phyloP scores from a whole-genome alignment of 2,113 vertebrate species.

The Marcusenius ussheri region DNA sequence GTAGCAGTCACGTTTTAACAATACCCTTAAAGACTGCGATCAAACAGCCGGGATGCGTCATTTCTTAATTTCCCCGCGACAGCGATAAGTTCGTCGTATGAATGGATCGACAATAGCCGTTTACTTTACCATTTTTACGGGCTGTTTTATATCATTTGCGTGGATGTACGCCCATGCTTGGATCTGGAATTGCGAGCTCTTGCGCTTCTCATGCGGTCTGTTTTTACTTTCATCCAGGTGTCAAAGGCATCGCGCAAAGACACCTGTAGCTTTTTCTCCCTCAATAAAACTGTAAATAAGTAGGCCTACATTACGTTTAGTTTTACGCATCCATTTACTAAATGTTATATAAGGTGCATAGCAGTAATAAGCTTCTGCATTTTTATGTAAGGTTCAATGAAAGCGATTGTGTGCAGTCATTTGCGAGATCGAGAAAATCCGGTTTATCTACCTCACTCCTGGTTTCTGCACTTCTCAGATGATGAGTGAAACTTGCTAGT shows the following conservation, averaged over 20 bases:
- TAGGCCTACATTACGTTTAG: not conserved
- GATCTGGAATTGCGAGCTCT: not conserved
- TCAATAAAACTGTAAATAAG: not conserved
- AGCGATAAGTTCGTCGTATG: not conserved
- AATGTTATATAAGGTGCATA: not conserved
- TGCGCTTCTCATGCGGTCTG: not conserved
- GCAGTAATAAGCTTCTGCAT: not conserved
- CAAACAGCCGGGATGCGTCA: not conserved
- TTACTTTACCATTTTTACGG: not conserved
- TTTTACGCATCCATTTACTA: not conserved
- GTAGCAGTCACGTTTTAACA: not conserved
- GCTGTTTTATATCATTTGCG: not conserved
- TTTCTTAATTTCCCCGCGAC: not conserved
- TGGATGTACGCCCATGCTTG: not conserved
- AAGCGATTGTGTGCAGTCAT: not conserved
- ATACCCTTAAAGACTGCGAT: not conserved
- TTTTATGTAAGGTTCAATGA: not conserved
- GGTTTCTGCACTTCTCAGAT: not conserved
- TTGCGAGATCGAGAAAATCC: slow-evolving; percentile 46
- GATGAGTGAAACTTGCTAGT: slow-evolving; percentile 35
- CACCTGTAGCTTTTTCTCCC: not conserved
- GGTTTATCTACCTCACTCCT: slow-evolving; percentile 42
- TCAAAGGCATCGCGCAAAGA: not conserved
- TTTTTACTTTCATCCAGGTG: not conserved
- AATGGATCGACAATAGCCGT: not conserved